Percentiles rank a stretch among this genome's conserved stretches.
Evolutionary conservation across 2,888 invertebrate genomes (phyloP).

Genomic region (Meiosimyza platycephala): DNA sequence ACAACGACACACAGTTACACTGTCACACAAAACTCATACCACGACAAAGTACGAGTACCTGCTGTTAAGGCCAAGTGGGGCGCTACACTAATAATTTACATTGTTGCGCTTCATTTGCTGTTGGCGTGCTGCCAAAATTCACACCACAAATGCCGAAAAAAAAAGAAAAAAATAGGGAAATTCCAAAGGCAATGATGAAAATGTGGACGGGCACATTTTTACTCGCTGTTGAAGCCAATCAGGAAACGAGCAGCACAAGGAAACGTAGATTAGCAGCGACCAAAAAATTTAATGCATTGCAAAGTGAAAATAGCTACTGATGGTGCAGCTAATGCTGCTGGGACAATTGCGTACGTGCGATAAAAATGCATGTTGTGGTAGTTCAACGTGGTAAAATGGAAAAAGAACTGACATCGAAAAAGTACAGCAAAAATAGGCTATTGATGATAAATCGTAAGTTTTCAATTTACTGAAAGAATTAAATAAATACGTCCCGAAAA

Average conservation of each 20-base stretch:
- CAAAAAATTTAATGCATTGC: neutral
- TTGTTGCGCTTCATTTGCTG: constrained; percentile 31
- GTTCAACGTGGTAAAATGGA: neutral
- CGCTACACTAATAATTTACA: constrained; percentile 7
- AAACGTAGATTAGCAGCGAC: neutral
- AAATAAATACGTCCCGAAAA: too few relatives aligned
- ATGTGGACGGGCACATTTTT: neutral
- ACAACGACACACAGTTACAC: neutral
- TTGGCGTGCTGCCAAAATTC: constrained; percentile 33
- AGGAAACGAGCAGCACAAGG: neutral
- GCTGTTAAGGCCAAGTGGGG: too few relatives aligned
- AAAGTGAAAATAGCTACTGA: neutral
- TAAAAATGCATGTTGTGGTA: constrained; percentile 5
- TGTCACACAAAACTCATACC: too few relatives aligned
- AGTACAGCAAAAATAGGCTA: neutral
- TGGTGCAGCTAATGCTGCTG: neutral
- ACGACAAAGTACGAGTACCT: too few relatives aligned
- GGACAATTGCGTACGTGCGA: constrained; percentile 2
- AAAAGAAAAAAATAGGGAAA: neutral
- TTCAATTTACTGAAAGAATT: too few relatives aligned
- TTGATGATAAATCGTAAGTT: neutral
- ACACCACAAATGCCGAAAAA: constrained; percentile 6
- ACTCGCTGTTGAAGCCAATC: neutral
- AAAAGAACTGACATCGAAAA: neutral
- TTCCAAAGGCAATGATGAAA: neutral